Base-by-base conservation (phyloP, 2,797 vertebrate species). In the Lophotriccus pileatus region DNA sequence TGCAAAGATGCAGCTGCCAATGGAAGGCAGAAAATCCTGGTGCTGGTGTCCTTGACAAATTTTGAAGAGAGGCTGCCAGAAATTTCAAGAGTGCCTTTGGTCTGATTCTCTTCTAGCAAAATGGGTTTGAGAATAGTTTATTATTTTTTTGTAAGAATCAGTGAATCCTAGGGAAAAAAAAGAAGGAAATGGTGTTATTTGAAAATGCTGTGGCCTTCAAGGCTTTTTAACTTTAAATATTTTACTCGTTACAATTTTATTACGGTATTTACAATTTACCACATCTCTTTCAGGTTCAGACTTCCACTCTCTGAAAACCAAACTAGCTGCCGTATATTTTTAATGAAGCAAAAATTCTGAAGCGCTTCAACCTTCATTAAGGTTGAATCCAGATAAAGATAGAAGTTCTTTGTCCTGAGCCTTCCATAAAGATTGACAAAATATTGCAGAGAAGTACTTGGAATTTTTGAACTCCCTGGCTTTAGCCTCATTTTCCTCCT, bases 401-500 rank as follows among this genome's bases (percentile, higher is more conserved):
- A 63, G 28, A 66, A 87, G 47, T 76, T 72, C 12, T 62, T 72
- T 58, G 36, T 69, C 36, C 53, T 34, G 14, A 84, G 36, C 25
- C 19, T 76, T 87, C 47, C 41, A 49, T 20, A 44, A 79, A 76
- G 17, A 79, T 5, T 8, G 21, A 55, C 69, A 75, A 82, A 55
- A 80, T 25, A 82, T 10, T 76, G 32, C 55, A 63, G 55, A 84
- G 19, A 88, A 85, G 6, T 67, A 50, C 16, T 63, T 39, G 66
- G 22, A 79, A 80, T 68, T 77, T 91, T 44, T 59, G 59, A 73
- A 62, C 28, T 89, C 39, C 28, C 36, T 84, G 63, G 36, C 13
- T 79, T 93, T 46, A 77, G 37, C 21, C 56, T 70, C 18, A 14
- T 93, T 96, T 93, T 84, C 32, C 67, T 94, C 36, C 76, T 88